These are phyloP conservation scores for Pachycephala philippinensis DNA, from an alignment of 2,113 vertebrate species.

Conservation along the genomic window DNA sequence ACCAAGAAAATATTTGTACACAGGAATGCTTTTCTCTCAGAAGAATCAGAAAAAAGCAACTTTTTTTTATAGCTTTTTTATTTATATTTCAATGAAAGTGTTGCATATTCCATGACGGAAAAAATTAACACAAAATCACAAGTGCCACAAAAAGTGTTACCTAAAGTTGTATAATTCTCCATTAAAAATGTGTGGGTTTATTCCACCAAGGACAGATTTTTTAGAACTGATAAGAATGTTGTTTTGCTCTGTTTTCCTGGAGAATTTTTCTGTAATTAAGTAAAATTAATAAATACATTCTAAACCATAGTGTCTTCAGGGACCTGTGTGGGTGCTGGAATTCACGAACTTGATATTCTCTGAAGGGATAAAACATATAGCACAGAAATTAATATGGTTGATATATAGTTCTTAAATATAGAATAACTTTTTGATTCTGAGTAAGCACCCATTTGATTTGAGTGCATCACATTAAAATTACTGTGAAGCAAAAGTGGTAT, in stretches of 20 bases:
- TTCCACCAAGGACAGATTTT: not conserved
- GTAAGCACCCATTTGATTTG: not conserved
- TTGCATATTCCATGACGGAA: not conserved
- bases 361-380: not conserved
- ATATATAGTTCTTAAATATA: not conserved
- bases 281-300: not conserved
- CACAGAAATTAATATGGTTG: not conserved
- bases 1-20: not conserved
- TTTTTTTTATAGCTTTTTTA: too few relatives aligned
- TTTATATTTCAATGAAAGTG: not conserved
- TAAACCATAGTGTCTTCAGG: not conserved
- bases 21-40: not conserved
- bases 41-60: not conserved
- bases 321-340: not conserved
- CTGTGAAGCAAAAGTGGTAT: not conserved
- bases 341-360: not conserved
- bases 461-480: not conserved
- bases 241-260: not conserved
- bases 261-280: not conserved
- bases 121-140: not conserved
- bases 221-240: not conserved
- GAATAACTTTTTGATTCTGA: not conserved
- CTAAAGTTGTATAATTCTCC: not conserved
- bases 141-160: not conserved
- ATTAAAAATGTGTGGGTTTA: not conserved